These are phyloP conservation scores for Ophion ellenae DNA, from an alignment of 2,888 invertebrate genomes.

Conservation along the genomic window DNA sequence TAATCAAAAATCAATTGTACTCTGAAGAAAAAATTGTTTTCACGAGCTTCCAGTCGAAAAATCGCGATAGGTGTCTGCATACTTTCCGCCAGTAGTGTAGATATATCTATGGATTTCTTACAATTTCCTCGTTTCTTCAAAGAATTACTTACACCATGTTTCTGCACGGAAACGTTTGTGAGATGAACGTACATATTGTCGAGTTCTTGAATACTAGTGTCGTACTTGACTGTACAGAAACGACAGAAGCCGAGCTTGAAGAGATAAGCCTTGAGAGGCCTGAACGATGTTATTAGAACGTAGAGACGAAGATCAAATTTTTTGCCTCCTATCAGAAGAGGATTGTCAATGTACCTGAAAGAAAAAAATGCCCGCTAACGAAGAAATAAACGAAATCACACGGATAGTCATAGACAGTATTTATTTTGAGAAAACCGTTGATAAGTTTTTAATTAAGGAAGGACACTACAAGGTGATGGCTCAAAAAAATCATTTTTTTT, in stretches of 20 bases:
- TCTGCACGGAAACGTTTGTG: slow-evolving; percentile 99
- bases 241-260: slow-evolving; percentile 97
- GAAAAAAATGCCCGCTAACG: too few relatives aligned
- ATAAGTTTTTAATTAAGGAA: too few relatives aligned
- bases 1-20: too few relatives aligned
- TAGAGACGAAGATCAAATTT: slow-evolving; percentile 97
- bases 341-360: slow-evolving; percentile 94
- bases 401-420: not conserved
- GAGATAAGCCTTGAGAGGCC: slow-evolving; percentile 96
- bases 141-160: slow-evolving; percentile 90
- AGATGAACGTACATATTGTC: slow-evolving; percentile 98
- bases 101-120: not conserved
- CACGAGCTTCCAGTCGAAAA: too few relatives aligned
- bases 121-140: not conserved
- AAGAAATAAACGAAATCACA: not conserved
- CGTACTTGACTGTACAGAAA: slow-evolving; percentile 98
- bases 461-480: too few relatives aligned
- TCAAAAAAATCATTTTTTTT: too few relatives aligned
- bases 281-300: slow-evolving; percentile 96
- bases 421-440: not conserved
- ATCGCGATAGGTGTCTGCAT: not conserved
- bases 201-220: slow-evolving; percentile 93
- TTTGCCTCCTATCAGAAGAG: slow-evolving; percentile 96
- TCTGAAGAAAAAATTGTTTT: too few relatives aligned
- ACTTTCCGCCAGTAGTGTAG: not conserved